Conservation (phyloP, 2,888 invertebrate genomes). For the Epistrophe eligans region DNA sequence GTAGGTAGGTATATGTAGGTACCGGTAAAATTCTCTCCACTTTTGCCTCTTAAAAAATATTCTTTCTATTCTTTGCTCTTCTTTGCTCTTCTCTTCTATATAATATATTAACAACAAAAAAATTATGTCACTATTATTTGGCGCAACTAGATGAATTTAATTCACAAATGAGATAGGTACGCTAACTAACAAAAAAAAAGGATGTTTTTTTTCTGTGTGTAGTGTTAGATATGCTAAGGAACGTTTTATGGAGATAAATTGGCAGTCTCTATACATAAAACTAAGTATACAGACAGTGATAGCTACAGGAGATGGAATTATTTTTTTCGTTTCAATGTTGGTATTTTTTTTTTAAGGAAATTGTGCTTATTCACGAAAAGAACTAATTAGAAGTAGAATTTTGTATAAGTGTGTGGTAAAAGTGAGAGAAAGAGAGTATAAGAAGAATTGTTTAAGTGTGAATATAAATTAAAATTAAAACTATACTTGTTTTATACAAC, state of each 20-base stretch:
- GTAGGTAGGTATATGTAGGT: constrained; percentile 28
- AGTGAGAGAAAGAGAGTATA: neutral
- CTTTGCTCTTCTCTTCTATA: neutral
- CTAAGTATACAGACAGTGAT: neutral
- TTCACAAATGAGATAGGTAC: constrained; percentile 69
- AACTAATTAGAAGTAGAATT: constrained; percentile 55
- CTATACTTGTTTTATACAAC: constrained; percentile 5
- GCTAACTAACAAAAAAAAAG: constrained; percentile 26
- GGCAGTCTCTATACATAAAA: constrained; percentile 27
- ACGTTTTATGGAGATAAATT: constrained; percentile 74
- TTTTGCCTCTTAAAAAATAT: constrained; percentile 1
- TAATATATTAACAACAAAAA: neutral
- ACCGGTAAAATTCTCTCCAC: constrained; percentile 17
- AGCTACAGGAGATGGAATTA: constrained; percentile 5
- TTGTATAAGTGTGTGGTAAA: constrained; percentile 20
- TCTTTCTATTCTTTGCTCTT: neutral
- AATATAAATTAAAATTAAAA: constrained; percentile 38
- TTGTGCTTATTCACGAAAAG: constrained; percentile 48
- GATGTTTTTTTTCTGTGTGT: neutral
- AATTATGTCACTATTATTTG: constrained; percentile 57
- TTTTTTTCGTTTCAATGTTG: constrained; percentile 6
- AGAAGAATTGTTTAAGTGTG: constrained; percentile 12
- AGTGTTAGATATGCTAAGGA: constrained; percentile 59
- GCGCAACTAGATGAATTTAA: constrained; percentile 49
- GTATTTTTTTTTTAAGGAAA: constrained; percentile 38